A percentile compares a stretch with the other conserved stretches of the same genome.
These are phyloP conservation scores for Clivina fossor DNA, from an alignment of 2,888 invertebrate species.

Conservation along the genomic window DNA sequence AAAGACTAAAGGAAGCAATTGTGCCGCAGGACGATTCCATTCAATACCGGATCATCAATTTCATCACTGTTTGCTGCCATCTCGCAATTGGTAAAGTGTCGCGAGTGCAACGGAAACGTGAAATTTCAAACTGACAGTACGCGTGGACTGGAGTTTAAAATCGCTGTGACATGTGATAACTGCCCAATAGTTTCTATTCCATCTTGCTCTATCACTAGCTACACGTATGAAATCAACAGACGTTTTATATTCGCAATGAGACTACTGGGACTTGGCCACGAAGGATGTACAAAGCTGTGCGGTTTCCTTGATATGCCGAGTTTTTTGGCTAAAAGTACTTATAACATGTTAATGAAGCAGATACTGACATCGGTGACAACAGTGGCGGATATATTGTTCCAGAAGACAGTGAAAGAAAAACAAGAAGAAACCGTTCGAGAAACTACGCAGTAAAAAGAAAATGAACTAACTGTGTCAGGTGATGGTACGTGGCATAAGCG, in stretches of 20 bases:
- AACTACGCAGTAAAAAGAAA: too few species aligned
- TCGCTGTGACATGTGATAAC: slow-evolving; percentile 25
- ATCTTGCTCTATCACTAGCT: slow-evolving; percentile 27
- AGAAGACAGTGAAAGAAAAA: too few species aligned
- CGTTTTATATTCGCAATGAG: slow-evolving; percentile 29
- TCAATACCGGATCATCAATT: slow-evolving; percentile 33
- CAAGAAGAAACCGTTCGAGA: too few species aligned
- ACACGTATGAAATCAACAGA: slow-evolving; percentile 31
- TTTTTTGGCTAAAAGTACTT: background rate
- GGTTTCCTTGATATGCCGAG: background rate
- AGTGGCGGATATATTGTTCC: background rate
- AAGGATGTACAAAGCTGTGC: background rate
- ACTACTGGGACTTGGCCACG: background rate
- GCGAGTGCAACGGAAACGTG: slow-evolving; percentile 18
- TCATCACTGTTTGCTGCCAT: slow-evolving; percentile 35
- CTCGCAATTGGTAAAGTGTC: slow-evolving; percentile 1
- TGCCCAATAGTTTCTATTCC: slow-evolving; percentile 12
- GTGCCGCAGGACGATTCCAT: slow-evolving; percentile 27
- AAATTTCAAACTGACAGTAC: slow-evolving; percentile 20
- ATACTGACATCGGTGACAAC: background rate
- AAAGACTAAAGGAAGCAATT: slow-evolving; percentile 25
- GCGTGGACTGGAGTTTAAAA: slow-evolving; percentile 33
- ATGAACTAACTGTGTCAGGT: too few species aligned
- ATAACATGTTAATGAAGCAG: background rate
- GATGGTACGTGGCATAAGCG: too few species aligned